Evolutionary conservation across 64 coral and sea anemone genomes (phyloP), one percentile per base, ranked within the genome.

Genomic region (Montipora capricornis): DNA sequence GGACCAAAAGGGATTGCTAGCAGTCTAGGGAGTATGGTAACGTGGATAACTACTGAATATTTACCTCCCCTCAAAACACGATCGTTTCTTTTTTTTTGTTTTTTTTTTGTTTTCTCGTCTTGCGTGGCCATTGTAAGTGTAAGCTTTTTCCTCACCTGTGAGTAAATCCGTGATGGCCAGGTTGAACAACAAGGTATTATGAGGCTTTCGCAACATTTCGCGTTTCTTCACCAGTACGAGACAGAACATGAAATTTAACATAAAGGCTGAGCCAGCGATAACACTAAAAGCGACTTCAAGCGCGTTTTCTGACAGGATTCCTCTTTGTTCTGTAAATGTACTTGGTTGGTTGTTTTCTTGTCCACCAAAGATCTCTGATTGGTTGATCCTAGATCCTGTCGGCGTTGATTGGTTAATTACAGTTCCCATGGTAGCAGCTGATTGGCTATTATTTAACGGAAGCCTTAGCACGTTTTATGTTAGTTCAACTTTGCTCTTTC

Each of bases 131-230:
- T 37, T 37, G 37, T 37, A 37, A 37, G 1, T 57, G 53, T 11
- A 57, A 57, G 6, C 6, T 57, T 57, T 57, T 11, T 8, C 11
- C 17, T 69, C 47, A 85, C 82, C 82, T 73, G 82, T 85, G 17
- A 85, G 44, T 49, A 85, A 85, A 71, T 85, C 82, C 11, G 82
- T 85, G 6, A 85, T 22, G 61, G 82, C 64, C 82, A 85, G 68
- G 66, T 85, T 85, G 22, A 85, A 85, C 16, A 85, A 46, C 15
- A 85, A 16, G 20, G 66, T n/a, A 70, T 85, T 85, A 70, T 85
- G 45, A 19, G 82, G 82, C 82, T 86, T 86, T 71, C 45, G 15
- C 19, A 70, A 20, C 82, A 86, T 50, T 15, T 66, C 45, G 9
- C 16, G 66, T 86, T 86, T 86, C 64, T 86, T 86, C 19, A 71